Evolutionary conservation across 2,797 vertebrate genomes (phyloP).

Genomic region (Squalus acanthias): DNA sequence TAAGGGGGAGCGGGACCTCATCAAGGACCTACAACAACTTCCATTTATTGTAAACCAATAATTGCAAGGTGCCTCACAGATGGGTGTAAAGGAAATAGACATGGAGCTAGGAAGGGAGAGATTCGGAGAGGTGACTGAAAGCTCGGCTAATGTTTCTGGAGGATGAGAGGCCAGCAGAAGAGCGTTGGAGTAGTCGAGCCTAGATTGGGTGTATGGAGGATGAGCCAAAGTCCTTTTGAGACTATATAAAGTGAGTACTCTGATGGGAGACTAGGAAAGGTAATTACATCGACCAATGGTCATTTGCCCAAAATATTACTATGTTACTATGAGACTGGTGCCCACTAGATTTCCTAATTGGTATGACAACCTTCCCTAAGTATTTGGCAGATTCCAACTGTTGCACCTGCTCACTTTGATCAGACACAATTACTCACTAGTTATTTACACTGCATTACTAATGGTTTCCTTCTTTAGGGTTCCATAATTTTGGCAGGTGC

Average conservation of each 20-base stretch:
- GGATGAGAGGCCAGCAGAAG: not conserved
- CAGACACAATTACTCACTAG: not conserved
- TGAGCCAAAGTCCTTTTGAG: not conserved
- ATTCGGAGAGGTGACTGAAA: not conserved
- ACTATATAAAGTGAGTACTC: too few species aligned
- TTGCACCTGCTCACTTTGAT: not conserved
- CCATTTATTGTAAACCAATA: not conserved
- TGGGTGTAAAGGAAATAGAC: not conserved
- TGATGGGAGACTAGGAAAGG: not conserved
- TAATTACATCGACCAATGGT: not conserved
- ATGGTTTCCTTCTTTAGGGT: not conserved
- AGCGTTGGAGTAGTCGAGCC: not conserved
- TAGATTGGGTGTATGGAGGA: not conserved
- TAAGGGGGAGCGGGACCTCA: too few species aligned
- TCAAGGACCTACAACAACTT: not conserved
- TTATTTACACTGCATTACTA: not conserved
- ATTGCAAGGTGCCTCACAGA: not conserved
- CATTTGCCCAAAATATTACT: not conserved
- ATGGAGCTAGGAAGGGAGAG: not conserved
- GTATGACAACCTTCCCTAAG: not conserved
- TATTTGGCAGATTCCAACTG: not conserved
- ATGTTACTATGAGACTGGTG: not conserved
- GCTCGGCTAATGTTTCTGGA: not conserved
- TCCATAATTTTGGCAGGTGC: not conserved
- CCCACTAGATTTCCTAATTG: not conserved